Conservation (phyloP, 53 echinoderm and acorn worm species). For the Hippasteria phrygiana region DNA sequence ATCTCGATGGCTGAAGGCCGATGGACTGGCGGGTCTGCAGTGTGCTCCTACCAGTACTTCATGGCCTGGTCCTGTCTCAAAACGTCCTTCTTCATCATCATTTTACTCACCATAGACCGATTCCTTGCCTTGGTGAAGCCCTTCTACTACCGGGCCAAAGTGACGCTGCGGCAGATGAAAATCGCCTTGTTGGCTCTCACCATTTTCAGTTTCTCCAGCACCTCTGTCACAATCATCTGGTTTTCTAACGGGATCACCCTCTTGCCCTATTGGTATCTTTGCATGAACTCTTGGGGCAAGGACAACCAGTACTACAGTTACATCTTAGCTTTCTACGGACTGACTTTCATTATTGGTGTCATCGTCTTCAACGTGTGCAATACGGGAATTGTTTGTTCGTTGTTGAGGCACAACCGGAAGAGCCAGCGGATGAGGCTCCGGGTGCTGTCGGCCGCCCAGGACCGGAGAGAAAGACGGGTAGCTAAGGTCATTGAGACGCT, state of each 20-base stretch:
- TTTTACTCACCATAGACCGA: constrained; percentile 75
- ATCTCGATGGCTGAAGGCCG: constrained; percentile 44
- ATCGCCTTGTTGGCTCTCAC: constrained; percentile 3
- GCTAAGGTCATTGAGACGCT: constrained; percentile 67
- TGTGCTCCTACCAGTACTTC: constrained; percentile 77
- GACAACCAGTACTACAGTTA: constrained; percentile 65
- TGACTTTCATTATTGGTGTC: constrained; percentile 58
- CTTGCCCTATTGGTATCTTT: constrained; percentile 76
- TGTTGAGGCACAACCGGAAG: constrained; percentile 41
- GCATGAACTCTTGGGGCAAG: constrained; percentile 73
- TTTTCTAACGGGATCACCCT: constrained; percentile 60
- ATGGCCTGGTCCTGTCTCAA: constrained; percentile 82
- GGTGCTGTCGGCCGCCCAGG: constrained; percentile 7
- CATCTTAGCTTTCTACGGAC: constrained; percentile 70
- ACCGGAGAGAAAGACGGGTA: constrained; percentile 64
- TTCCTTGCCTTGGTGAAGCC: constrained; percentile 78
- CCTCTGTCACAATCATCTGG: constrained; percentile 71
- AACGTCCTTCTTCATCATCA: constrained; percentile 76
- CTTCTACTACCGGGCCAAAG: constrained; percentile 66
- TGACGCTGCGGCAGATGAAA: constrained; percentile 30
- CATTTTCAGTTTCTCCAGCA: constrained; percentile 73
- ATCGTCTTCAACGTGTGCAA: constrained; percentile 73
- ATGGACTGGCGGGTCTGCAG: constrained; percentile 66
- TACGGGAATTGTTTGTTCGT: constrained; percentile 53
- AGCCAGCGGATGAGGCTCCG: background rate